Base-by-base conservation (phyloP, 2,888 invertebrate genomes). In the Ceramica pisi region DNA sequence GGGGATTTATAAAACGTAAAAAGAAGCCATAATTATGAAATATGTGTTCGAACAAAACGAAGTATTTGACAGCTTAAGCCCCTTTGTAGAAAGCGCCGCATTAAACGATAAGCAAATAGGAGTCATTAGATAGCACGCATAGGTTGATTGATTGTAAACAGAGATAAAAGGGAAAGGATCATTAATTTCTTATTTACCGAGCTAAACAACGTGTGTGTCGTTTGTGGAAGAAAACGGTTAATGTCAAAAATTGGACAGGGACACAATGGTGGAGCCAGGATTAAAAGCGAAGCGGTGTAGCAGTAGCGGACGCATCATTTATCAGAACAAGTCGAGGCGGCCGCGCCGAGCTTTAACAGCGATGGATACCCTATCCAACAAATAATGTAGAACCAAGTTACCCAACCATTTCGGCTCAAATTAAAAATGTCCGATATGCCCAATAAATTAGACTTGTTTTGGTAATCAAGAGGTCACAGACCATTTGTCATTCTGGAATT, bases 281-380 rank as follows among this genome's bases (percentile, higher is more conserved):
- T 95, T 96, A 95, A 96, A 96, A 96, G 95, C 95, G 92, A 96
- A 95, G 92, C 92, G 92, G 85, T 96, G 96, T 96, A 93, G 91
- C 92, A 90, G 95, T 92, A 92, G 93, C 93, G 84, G 90, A 89
- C 92, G 89, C 91, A 92, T 95, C 95, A 96, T 96, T 96, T 95
- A 95, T 96, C 95, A 96, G 94, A 87, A 92, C 92, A 89, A 90
- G 88, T 86, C 88, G 86, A 85, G 87, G 75, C 84, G 78, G 70
- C 75, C 69, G 66, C 72, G 70, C 60, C 81, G 87, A 86, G 90
- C 89, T 91, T 91, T 90, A 88, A 87, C 86, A 87, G 83, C 91
- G 88, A 90, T 89, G 86, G 87, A 86, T 86, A 86, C 87, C 80
- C 86, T 76, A 87, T 78, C 82, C 75, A 84, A 84, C 86, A 88